Evolutionary conservation across 1,140 invertebrate species (phyloP), one percentile per base, ranked within the genome.

Genomic region (Brachystomella parvula): DNA sequence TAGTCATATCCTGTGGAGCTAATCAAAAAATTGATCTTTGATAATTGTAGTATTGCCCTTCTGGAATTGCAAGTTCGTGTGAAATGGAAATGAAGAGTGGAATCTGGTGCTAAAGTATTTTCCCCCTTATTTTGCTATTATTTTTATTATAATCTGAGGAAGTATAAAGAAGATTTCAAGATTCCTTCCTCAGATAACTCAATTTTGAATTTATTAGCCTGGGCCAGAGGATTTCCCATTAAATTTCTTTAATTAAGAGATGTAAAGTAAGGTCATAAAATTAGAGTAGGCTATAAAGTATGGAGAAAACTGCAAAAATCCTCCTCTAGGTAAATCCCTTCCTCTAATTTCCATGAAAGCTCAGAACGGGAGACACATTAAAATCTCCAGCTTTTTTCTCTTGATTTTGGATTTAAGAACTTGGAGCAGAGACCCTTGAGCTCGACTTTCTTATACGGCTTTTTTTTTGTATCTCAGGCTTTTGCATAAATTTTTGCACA

Each of bases 261-360:
- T 53, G 49, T 53, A 53, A 53, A 53, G 49, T 53, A 53, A 53
- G 24, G 49, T 53, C 49, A 53, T 53, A 53, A 53, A 53, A 53
- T 53, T 53, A 53, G 49, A 53, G 49, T 26, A 53, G 49, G 49
- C 49, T 24, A 24, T 53, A 53, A 53, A 53, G 15, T 53, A 53
- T 6, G 24, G 49, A 53, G 49, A 53, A 53, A 19, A 53, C 35
- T 53, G 49, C 49, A 53, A 53, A 53, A 53, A 53, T 53, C 24
- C 49, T 53, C 12, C 15, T 19, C 21, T 17, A 53, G 49, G 49
- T 53, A 53, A 53, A 53, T 24, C 24, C 49, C 24, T 53, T 15
- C 49, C 21, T 53, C 24, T 53, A 19, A 15, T 53, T 19, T 12
- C 49, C 24, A 15, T 9, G 24, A 44, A 44, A 44, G n/a, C n/a